Evolutionary conservation across 2,113 vertebrate genomes (phyloP).

Genomic region (Zosterops lateralis): DNA sequence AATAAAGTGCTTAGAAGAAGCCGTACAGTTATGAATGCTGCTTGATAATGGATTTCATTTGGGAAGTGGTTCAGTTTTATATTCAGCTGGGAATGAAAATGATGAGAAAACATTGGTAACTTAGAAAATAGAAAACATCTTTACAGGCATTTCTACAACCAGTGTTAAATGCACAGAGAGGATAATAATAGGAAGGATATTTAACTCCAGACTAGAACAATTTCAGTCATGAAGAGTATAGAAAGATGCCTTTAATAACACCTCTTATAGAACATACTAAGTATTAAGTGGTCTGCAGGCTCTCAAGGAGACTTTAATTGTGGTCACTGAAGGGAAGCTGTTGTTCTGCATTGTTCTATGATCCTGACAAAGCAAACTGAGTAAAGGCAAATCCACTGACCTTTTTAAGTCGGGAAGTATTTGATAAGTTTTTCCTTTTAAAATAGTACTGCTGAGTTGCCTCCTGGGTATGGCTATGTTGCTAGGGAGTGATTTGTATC

Average conservation of each 20-base stretch:
- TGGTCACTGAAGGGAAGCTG: background rate
- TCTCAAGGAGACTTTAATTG: background rate
- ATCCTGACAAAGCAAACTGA: background rate
- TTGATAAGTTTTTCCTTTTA: background rate
- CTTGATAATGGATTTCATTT: background rate
- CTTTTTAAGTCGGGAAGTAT: background rate
- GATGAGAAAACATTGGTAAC: background rate
- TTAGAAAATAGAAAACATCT: background rate
- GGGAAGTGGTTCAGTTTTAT: background rate
- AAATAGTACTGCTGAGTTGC: background rate
- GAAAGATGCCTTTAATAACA: background rate
- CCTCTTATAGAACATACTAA: background rate
- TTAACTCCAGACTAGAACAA: background rate
- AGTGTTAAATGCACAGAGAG: background rate
- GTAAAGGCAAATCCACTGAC: background rate
- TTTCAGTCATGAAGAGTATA: background rate
- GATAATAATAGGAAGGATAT: background rate
- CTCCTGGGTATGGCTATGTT: background rate
- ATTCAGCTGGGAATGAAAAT: background rate
- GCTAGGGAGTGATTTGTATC: background rate
- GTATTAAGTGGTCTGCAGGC: background rate
- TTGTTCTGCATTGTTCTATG: background rate
- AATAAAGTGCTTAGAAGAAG: background rate
- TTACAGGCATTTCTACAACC: background rate
- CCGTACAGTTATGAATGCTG: background rate